Evolutionary conservation across 2,797 vertebrate genomes (phyloP), one percentile per base, ranked within the genome.

Genomic region (Novumbra hubbsi): DNA sequence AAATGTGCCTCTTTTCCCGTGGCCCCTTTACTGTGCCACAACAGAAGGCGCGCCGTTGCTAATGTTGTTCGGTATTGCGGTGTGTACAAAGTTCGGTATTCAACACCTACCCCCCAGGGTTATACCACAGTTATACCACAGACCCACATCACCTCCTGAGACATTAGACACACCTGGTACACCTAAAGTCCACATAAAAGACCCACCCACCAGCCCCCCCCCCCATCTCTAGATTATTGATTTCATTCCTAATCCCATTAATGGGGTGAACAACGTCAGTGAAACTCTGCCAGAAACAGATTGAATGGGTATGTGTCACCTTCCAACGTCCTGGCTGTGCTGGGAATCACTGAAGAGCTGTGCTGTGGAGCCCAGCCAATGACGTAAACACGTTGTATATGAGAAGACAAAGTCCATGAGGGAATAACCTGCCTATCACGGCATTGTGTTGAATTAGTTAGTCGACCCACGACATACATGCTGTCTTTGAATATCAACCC

Each of bases 191-290:
- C 28, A 78, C 77, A 73, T 80, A 70, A 80, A 85, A 80, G 45
- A 84, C 77, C 65, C 73, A 81, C 76, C 76, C 80, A 79, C 66
- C 70, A 75, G 65, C 11, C 70, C 68, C 68, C 14, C 27, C 50
- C 21, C 34, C 27, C 67, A n/a, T 48, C 78, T 57, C 55, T 64
- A 73, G 77, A 64, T 86, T 84, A 90, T 86, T 85, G 88, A 89
- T 87, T 85, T 78, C 76, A 77, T 82, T 80, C 86, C 86, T 82
- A 85, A 71, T 62, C 48, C 11, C 12, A 45, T 49, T 75, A 83
- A 86, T 74, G 76, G 50, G 71, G 72, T 78, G 72, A 45, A 70
- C 83, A 81, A 84, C 78, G 76, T 83, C 80, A 76, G 73, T 21
- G 34, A 65, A 5, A 48, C 38, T 48, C 16, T 21, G 75, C 64